Percentiles rank a stretch among this genome's conserved stretches.
Conservation (phyloP, 2,888 invertebrate species). For the Loripinus fragilis region DNA sequence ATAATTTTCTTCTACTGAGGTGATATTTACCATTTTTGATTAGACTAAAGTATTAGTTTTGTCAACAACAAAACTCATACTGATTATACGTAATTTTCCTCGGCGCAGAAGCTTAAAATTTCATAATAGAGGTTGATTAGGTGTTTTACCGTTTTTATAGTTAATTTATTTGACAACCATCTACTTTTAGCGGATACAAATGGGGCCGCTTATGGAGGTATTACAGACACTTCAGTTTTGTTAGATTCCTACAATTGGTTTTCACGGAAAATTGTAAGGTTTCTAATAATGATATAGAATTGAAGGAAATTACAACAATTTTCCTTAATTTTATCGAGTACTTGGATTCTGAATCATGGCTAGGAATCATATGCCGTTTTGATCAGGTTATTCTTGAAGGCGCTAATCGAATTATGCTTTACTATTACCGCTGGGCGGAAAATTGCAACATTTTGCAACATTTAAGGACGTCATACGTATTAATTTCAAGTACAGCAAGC, state of each 20-base stretch:
- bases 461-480: slow-evolving; percentile 2
- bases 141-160: slow-evolving; percentile 67
- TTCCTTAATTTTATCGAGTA: slow-evolving; percentile 70
- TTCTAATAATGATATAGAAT: slow-evolving; percentile 72
- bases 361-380: slow-evolving; percentile 8
- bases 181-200: slow-evolving; percentile 65
- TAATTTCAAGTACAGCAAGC: background rate
- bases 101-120: slow-evolving; percentile 72
- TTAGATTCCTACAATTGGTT: slow-evolving; percentile 65
- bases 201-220: slow-evolving; percentile 54
- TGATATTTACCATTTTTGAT: slow-evolving; percentile 74
- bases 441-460: slow-evolving; percentile 1
- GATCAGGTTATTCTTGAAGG: slow-evolving; percentile 17
- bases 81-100: slow-evolving; percentile 77
- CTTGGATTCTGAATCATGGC: slow-evolving; percentile 19
- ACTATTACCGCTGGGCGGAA: slow-evolving; percentile 33
- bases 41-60: slow-evolving; percentile 77
- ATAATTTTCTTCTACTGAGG: slow-evolving; percentile 72
- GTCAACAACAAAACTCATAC: slow-evolving; percentile 75
- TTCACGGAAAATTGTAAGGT: slow-evolving; percentile 68
- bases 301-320: slow-evolving; percentile 73
- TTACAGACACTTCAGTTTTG: slow-evolving; percentile 48
- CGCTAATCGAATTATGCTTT: slow-evolving; percentile 47
- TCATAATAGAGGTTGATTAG: slow-evolving; percentile 77
- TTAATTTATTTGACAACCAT: slow-evolving; percentile 78